Evolutionary conservation across 1,140 invertebrate species (phyloP).

Genomic region (Drosophila ercepeae): DNA sequence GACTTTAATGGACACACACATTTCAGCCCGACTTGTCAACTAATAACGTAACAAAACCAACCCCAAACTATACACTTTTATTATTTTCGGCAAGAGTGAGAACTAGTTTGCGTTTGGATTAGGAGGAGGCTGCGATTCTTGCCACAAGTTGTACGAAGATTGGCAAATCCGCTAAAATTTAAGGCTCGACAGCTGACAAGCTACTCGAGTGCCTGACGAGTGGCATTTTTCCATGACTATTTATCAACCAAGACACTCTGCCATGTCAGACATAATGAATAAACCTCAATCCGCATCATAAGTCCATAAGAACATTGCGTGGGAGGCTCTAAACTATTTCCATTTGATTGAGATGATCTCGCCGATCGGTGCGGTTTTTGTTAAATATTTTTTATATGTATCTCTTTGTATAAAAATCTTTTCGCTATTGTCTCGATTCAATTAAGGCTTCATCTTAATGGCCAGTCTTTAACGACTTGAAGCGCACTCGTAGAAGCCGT

Average conservation of each 20-base stretch:
- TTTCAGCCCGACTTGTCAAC: slow-evolving; percentile 43
- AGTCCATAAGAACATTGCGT: slow-evolving; percentile 47
- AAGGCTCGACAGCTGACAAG: slow-evolving; percentile 54
- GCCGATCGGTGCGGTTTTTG: slow-evolving; percentile 9
- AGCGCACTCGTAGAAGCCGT: slow-evolving; percentile 58
- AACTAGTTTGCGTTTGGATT: slow-evolving; percentile 46
- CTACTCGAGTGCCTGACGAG: slow-evolving; percentile 35
- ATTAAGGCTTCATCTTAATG: slow-evolving; percentile 51
- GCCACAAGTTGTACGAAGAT: slow-evolving; percentile 31
- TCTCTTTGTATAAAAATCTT: slow-evolving; percentile 2
- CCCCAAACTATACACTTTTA: slow-evolving; percentile 21
- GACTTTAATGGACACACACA: slow-evolving; percentile 66
- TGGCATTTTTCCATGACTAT: slow-evolving; percentile 57
- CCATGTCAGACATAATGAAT: slow-evolving; percentile 7
- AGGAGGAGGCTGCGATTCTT: slow-evolving; percentile 31
- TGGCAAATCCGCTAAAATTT: slow-evolving; percentile 46
- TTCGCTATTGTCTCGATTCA: slow-evolving; percentile 39
- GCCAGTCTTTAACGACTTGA: slow-evolving; percentile 59
- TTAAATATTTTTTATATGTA: slow-evolving; percentile 1
- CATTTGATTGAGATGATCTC: slow-evolving; percentile 52
- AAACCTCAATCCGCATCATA: slow-evolving; percentile 19
- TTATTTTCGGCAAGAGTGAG: slow-evolving; percentile 17
- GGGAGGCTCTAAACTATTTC: slow-evolving; percentile 47
- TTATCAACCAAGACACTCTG: slow-evolving; percentile 29
- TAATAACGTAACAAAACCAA: slow-evolving; percentile 23